A percentile compares a stretch with the other conserved stretches of the same genome.
phyloP scores from a whole-genome alignment of 2,888 invertebrate species.

The Lymantria monacha region DNA sequence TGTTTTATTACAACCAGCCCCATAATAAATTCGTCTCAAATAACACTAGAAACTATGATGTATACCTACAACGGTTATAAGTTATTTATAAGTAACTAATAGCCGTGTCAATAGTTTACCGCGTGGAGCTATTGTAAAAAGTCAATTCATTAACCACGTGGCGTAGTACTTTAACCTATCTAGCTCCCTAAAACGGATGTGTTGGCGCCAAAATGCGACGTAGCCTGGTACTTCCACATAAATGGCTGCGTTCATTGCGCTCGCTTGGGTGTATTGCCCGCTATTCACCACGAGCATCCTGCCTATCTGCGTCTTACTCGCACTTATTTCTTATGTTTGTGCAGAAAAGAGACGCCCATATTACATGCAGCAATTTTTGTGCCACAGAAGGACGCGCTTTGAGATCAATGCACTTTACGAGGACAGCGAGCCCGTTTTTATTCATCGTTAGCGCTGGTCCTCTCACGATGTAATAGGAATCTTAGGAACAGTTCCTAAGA shows the following conservation, averaged over 20 bases:
- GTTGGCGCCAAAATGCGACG: constrained; percentile 77
- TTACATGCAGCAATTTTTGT: constrained; percentile 79
- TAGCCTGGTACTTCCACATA: constrained; percentile 66
- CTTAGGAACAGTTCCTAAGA: constrained; percentile 58
- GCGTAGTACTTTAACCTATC: constrained; percentile 8
- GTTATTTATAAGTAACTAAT: too few species aligned
- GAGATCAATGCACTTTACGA: constrained; percentile 82
- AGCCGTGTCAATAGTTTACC: too few species aligned
- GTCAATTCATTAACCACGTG: constrained; percentile 1
- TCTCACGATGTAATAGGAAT: constrained; percentile 53
- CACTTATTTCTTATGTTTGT: constrained; percentile 44
- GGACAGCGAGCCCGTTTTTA: constrained; percentile 77
- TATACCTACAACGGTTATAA: too few species aligned
- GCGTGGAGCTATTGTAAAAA: too few species aligned
- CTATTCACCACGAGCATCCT: constrained; percentile 76
- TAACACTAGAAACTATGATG: too few species aligned
- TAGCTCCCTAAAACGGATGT: constrained; percentile 32
- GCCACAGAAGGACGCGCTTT: constrained; percentile 74
- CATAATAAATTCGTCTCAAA: too few species aligned
- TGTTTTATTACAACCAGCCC: too few species aligned
- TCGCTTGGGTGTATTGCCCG: constrained; percentile 79
- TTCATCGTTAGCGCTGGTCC: constrained; percentile 56
- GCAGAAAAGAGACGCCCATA: constrained; percentile 64
- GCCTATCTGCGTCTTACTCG: constrained; percentile 69
- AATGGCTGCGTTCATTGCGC: constrained; percentile 78